phyloP scores from a whole-genome alignment of 2,113 vertebrate species.

The Plecotus auritus region DNA sequence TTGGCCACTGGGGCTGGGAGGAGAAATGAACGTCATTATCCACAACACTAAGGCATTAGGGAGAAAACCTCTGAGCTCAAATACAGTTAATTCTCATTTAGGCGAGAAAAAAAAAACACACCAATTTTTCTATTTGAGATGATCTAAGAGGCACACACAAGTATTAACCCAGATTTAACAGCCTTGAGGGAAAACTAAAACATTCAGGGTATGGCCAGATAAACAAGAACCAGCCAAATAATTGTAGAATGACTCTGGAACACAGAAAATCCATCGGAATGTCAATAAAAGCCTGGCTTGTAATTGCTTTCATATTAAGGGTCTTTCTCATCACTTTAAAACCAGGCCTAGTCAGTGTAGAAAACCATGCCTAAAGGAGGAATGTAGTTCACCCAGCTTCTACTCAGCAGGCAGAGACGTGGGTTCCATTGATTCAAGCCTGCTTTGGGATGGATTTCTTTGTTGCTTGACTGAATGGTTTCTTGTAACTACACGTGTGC shows the following conservation, averaged over 20 bases:
- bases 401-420: background rate
- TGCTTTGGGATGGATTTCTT: background rate
- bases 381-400: background rate
- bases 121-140: slow-evolving; percentile 23
- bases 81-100: slow-evolving; percentile 44
- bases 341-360: background rate
- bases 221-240: background rate
- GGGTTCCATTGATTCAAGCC: background rate
- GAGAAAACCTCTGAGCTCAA: slow-evolving; percentile 56
- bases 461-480: background rate
- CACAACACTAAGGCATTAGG: slow-evolving; percentile 38
- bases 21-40: slow-evolving; percentile 35
- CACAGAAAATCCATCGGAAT: background rate
- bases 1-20: slow-evolving; percentile 56
- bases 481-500: background rate
- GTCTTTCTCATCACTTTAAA: background rate
- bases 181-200: slow-evolving; percentile 43
- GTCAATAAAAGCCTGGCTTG: background rate
- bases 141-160: slow-evolving; percentile 39
- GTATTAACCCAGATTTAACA: slow-evolving; percentile 60
- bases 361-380: background rate
- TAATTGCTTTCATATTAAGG: background rate
- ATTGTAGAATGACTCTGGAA: background rate
- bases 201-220: slow-evolving; percentile 32
- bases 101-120: background rate